These are phyloP conservation scores for Drosophila serrata DNA, from an alignment of 1,140 invertebrate genomes.

Conservation along the genomic window DNA sequence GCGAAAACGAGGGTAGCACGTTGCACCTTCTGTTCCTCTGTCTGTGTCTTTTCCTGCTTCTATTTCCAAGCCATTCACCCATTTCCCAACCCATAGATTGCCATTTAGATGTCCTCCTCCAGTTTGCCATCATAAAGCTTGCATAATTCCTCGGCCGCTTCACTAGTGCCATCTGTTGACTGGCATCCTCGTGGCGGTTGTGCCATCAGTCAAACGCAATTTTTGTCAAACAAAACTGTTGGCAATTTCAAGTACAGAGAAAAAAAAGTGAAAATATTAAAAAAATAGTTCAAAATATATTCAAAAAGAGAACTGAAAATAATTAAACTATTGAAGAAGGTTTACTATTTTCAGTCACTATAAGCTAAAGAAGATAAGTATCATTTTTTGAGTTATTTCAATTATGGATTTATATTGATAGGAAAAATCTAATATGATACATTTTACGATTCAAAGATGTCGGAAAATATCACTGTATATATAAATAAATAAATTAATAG, in stretches of 20 bases:
- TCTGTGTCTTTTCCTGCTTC: neutral
- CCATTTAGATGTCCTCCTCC: slow-evolving; percentile 1
- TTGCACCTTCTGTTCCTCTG: slow-evolving; percentile 2
- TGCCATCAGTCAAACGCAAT: slow-evolving; percentile 44
- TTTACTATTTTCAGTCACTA: no score
- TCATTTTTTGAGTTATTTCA: no score
- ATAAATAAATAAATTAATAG: no score
- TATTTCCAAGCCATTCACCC: neutral
- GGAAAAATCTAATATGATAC: no score
- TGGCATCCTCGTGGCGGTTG: slow-evolving; percentile 21
- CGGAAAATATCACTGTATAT: no score
- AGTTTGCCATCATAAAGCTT: slow-evolving; percentile 6
- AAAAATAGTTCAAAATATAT: neutral
- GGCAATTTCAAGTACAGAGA: neutral
- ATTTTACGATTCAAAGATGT: no score
- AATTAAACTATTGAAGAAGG: no score
- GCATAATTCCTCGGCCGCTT: slow-evolving; percentile 24
- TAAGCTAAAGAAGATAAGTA: no score
- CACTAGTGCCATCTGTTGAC: slow-evolving; percentile 31
- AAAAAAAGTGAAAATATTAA: neutral
- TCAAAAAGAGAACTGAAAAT: neutral
- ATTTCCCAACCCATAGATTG: slow-evolving; percentile 1
- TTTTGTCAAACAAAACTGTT: slow-evolving; percentile 23
- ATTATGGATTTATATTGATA: no score
- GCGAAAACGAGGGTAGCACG: slow-evolving; percentile 5